phyloP scores from a whole-genome alignment of 1,140 invertebrate genomes.

The Rhagoletis zephyria region DNA sequence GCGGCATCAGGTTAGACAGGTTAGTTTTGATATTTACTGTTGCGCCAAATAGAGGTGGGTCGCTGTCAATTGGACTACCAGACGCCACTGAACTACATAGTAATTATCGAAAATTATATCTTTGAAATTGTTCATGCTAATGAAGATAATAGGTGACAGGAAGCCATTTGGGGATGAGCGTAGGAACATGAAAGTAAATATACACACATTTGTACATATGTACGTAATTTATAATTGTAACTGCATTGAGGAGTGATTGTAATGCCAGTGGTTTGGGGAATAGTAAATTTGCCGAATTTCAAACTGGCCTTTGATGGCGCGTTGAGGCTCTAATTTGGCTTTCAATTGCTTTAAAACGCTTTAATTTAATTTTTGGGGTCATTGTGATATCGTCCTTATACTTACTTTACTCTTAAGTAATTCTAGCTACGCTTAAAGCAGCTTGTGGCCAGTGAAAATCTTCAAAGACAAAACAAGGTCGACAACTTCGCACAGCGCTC shows the following conservation, averaged over 20 bases:
- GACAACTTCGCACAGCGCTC: too few species aligned
- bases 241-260: not conserved
- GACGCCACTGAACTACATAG: not conserved
- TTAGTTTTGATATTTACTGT: too few species aligned
- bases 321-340: not conserved
- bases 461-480: too few species aligned
- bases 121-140: not conserved
- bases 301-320: not conserved
- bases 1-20: too few species aligned
- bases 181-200: not conserved
- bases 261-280: not conserved
- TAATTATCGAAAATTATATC: constrained; percentile 23
- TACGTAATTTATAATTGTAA: not conserved
- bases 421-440: not conserved
- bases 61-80: constrained; percentile 3
- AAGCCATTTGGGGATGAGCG: not conserved
- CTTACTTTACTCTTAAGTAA: too few species aligned
- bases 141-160: too few species aligned
- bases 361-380: too few species aligned
- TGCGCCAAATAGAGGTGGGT: not conserved
- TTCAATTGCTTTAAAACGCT: too few species aligned
- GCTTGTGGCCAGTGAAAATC: not conserved
- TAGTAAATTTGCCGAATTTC: not conserved
- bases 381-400: not conserved
- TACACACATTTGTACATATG: not conserved